Percentiles rank a stretch among this genome's conserved stretches.
These are phyloP conservation scores for Oscarella lobularis DNA, from an alignment of 37 sponge, comb jelly and placozoan genomes.

Conservation along the genomic window DNA sequence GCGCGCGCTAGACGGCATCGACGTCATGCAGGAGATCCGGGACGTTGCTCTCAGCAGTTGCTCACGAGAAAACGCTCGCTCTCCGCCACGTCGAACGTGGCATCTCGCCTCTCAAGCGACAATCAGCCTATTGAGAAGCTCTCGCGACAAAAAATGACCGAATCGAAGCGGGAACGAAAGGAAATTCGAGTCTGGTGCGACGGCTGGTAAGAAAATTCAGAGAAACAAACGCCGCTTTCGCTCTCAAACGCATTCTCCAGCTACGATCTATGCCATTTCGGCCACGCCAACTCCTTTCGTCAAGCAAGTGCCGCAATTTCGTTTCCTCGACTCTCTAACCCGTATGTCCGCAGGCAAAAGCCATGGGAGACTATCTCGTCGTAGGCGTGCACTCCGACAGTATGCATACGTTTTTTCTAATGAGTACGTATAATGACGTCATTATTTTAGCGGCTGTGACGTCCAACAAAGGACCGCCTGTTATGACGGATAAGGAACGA, in stretches of 20 bases:
- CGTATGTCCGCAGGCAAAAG: conserved; percentile 42
- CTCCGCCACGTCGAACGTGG: too few relatives aligned
- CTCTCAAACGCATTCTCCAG: too few relatives aligned
- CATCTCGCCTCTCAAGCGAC: too few relatives aligned
- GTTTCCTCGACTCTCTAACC: too few relatives aligned
- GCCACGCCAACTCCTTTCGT: conserved; percentile 88
- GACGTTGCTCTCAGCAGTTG: too few relatives aligned
- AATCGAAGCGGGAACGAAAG: conserved; percentile 18
- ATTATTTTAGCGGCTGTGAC: conserved; percentile 37
- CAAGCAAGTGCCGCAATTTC: too few relatives aligned
- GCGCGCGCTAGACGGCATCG: too few relatives aligned
- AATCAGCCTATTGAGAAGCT: too few relatives aligned
- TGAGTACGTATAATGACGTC: background rate
- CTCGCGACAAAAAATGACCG: too few relatives aligned
- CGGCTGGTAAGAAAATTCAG: conserved; percentile 58
- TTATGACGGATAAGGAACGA: conserved; percentile 78
- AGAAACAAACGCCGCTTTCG: background rate
- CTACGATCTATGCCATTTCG: conserved; percentile 91
- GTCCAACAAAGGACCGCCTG: conserved; percentile 81
- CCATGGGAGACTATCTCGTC: conserved; percentile 73
- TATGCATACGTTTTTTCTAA: conserved; percentile 18
- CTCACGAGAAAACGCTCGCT: too few relatives aligned
- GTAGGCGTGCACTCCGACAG: conserved; percentile 91
- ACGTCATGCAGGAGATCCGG: too few relatives aligned
- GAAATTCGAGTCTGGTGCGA: conserved; percentile 76